These are phyloP conservation scores for Entomobrya proxima DNA, from an alignment of 2,888 invertebrate genomes.

Conservation along the genomic window DNA sequence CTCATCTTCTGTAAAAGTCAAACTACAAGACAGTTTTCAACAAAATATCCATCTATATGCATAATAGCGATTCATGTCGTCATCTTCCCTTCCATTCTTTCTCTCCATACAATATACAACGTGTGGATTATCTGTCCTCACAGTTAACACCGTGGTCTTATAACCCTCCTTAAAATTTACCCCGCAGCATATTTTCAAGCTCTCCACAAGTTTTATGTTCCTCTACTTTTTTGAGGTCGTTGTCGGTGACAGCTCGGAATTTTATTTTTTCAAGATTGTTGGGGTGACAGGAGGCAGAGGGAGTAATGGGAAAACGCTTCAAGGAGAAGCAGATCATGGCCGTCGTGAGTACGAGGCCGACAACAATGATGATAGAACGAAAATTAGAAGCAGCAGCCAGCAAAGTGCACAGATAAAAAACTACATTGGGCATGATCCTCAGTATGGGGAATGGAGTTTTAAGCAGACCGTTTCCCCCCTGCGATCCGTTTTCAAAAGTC, in stretches of 20 bases:
- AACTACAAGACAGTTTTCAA: background rate
- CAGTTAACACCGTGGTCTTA: too few species aligned
- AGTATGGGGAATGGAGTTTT: background rate
- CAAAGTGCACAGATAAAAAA: slow-evolving; percentile 20
- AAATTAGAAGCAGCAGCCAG: slow-evolving; percentile 5
- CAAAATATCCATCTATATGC: background rate
- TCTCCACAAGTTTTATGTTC: background rate
- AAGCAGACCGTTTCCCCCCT: background rate
- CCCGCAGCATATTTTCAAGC: slow-evolving; percentile 11
- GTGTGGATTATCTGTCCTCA: slow-evolving; percentile 56
- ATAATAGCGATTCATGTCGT: background rate
- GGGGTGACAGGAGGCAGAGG: slow-evolving; percentile 58
- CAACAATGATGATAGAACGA: slow-evolving; percentile 11
- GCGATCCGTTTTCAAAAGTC: slow-evolving; percentile 49
- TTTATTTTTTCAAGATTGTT: slow-evolving; percentile 60
- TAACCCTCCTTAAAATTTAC: too few species aligned
- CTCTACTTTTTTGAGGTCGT: slow-evolving; percentile 36
- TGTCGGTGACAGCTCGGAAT: slow-evolving; percentile 60
- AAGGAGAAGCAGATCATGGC: slow-evolving; percentile 40
- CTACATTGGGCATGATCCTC: background rate
- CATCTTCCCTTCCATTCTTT: background rate
- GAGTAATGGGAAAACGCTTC: slow-evolving; percentile 36
- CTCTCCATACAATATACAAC: background rate
- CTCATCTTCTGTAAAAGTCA: slow-evolving; percentile 15
- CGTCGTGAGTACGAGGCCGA: background rate